A percentile compares a stretch with the other conserved stretches of the same genome.
These are phyloP conservation scores for Aldabrachelys gigantea DNA, from an alignment of 2,113 vertebrate species.

Conservation along the genomic window DNA sequence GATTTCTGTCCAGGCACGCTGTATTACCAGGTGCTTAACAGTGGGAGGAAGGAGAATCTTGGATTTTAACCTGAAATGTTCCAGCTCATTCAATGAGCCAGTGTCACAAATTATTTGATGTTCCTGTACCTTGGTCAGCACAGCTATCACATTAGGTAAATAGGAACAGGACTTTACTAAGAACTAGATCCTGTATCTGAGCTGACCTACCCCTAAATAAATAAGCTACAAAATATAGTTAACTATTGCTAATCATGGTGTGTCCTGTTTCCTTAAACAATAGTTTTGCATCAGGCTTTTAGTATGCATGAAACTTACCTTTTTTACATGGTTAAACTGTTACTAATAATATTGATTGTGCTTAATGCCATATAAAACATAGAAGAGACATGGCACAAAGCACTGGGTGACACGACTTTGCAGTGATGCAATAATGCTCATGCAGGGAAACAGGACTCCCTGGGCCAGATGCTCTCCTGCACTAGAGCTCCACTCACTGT, in stretches of 20 bases:
- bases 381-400: too few relatives aligned
- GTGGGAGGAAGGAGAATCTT: background rate
- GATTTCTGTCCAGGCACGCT: background rate
- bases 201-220: background rate
- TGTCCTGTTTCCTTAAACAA: fast-evolving
- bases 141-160: background rate
- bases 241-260: background rate
- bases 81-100: background rate
- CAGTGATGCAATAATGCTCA: too few relatives aligned
- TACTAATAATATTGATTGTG: background rate
- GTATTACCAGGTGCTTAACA: background rate
- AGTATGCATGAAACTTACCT: fast-evolving
- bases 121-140: background rate
- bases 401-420: too few relatives aligned
- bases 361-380: background rate
- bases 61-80: background rate
- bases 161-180: background rate
- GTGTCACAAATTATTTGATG: background rate
- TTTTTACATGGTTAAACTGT: fast-evolving
- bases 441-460: too few relatives aligned
- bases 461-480: too few relatives aligned
- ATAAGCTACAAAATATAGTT: background rate
- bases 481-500: too few relatives aligned
- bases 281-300: fast-evolving
- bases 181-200: background rate